Evolutionary conservation across 2,797 vertebrate genomes (phyloP), one percentile per base, ranked within the genome.

Genomic region (Anguilla megastoma): DNA sequence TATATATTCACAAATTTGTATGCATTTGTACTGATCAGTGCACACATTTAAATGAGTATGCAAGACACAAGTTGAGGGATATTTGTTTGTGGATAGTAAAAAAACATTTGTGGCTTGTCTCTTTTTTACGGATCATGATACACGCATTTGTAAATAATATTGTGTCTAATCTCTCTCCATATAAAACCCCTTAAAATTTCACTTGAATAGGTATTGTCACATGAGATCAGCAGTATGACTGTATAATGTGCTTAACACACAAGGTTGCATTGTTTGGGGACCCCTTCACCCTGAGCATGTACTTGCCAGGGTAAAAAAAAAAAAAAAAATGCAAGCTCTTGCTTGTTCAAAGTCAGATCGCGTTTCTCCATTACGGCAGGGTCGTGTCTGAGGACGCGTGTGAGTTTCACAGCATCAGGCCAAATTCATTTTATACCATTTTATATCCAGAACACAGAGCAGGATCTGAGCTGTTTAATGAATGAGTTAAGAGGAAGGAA

Each of bases 401-500:
- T 41, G 63, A n/a, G 83, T 85, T 85, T 88, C 24, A 79, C 66
- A 76, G 50, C 36, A 48, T 85, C 69, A 16, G 30, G 52, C 63
- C 84, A 50, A 56, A 85, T 18, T 30, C 50, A 54, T 48, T 58
- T 52, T 48, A 52, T n/a, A 9, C 30, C 50, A 54, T 48, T 58
- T 52, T 48, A 52, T n/a, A 9, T 45, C 79, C 2, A 27, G 83
- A 84, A 3, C 3, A 14, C 60, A 21, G 41, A 69, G 84, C 50
- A 50, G 12, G 33, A 45, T n/a, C 56, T 66, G 89, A 89, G 74
- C 18, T 56, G 41, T 69, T 90, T 90, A 56, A 86, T 86, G 83
- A 89, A 36, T 90, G 89, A 91, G 86, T 90, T 36, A 90, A 56
- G 86, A 86, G 90, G 87, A 92, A 94, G 90, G 91, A 94, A 93